Base-by-base conservation (phyloP, 2,888 invertebrate species). In the Ormia ochracea region DNA sequence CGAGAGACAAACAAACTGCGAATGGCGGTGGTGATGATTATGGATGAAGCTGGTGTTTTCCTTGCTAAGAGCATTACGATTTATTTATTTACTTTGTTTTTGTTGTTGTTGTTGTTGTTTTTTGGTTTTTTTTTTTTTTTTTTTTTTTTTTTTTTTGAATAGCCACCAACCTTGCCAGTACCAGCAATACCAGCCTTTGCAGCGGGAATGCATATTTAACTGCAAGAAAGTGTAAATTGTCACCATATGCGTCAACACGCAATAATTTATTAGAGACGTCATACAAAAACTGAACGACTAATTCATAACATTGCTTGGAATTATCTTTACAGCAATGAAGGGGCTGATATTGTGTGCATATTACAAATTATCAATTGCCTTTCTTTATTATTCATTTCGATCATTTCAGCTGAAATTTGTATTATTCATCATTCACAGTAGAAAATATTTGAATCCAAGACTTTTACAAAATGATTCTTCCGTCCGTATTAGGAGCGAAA, bases 231-330 rank as follows among this genome's bases (percentile, higher is more conserved):
- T 79, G 82, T 72, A 85, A 88, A 88, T 88, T 88, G 87, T 88
- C 88, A 89, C 89, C 89, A 89, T 89, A 89, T 89, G 89, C 89
- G 89, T 89, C 89, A 90, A 89, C 89, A 90, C 88, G 89, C 89
- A 89, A 89, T 89, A 89, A 89, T 86, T 89, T 87, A 89, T 89
- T 88, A 89, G 87, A 86, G 88, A 87, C 88, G 87, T 19, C 4
- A 45, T 2, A 63, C 33, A 28, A 28, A 14, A 54, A 23, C 41
- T 19, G 2, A 21, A 21, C 12, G 31, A 50, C 23, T n/a, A 38
- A 43, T 88, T 86, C 86, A 88, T 88, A 87, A 88, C 88, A 89
- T 89, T 88, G 88, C 86, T 88, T 88, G 85, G 83, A 83, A 83
- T 82, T 82, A 83, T 82, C 82, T 58, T 48, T 61, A 31, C 73